Conservation (phyloP, 2,113 vertebrate genomes). For the Chloropsis cyanopogon region DNA sequence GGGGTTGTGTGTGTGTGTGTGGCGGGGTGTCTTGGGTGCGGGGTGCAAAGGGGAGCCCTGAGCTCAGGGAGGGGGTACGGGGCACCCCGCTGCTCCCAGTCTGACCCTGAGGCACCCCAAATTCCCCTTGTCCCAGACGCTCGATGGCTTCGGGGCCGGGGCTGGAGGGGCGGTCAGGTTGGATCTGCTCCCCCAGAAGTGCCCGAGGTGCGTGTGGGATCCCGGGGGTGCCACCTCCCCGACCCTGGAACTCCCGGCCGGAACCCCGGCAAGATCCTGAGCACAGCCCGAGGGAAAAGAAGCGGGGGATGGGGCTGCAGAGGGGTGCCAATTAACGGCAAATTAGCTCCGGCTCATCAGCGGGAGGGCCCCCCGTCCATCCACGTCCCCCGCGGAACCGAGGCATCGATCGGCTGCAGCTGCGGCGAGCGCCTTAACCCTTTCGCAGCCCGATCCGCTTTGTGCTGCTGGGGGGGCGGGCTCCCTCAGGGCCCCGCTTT, state of each 20-base stretch:
- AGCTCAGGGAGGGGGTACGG: background rate
- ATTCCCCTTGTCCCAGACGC: background rate
- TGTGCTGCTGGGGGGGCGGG: accelerated
- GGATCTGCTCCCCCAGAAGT: background rate
- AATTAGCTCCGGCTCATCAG: background rate
- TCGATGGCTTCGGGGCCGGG: too few species aligned
- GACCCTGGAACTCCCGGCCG: background rate
- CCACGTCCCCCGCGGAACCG: background rate
- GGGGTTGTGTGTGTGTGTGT: too few species aligned
- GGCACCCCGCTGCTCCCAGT: background rate
- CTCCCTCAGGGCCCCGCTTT: accelerated
- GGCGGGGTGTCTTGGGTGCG: accelerated
- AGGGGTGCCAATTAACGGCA: background rate
- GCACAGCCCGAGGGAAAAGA: background rate
- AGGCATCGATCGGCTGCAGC: background rate
- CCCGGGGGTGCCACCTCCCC: background rate
- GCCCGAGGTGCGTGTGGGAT: background rate
- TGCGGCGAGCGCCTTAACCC: background rate
- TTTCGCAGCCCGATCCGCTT: background rate
- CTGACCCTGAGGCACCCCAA: background rate
- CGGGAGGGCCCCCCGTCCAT: background rate
- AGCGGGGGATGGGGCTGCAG: too few species aligned
- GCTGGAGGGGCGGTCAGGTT: background rate
- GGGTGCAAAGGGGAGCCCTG: too few species aligned
- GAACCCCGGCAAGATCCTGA: background rate